Evolutionary conservation across 64 coral and sea anemone genomes (phyloP).

Genomic region (Anthopleura sola): DNA sequence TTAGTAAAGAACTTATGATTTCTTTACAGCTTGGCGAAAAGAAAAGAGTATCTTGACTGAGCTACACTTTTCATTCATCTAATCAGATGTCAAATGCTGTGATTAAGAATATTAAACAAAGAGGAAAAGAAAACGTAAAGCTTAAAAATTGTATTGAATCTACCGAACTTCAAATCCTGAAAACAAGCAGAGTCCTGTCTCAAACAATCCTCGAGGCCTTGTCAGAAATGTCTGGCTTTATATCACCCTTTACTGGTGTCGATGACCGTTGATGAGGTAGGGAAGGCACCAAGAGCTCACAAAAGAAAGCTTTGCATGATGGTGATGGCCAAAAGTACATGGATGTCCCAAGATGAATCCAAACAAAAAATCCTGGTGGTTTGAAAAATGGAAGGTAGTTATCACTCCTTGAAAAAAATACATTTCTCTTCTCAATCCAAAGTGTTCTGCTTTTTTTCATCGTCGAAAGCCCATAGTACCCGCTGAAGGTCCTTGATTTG

Average conservation of each 20-base stretch:
- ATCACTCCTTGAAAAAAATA: not conserved
- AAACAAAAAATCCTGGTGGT: slow-evolving; percentile 45
- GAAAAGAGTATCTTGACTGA: not conserved
- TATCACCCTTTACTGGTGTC: slow-evolving; percentile 49
- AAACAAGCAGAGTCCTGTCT: slow-evolving; percentile 21
- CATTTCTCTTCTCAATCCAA: not conserved
- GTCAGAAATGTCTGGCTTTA: slow-evolving; percentile 61
- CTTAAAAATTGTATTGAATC: slow-evolving; percentile 31
- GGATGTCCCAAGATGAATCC: slow-evolving; percentile 1
- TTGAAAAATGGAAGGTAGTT: slow-evolving; percentile 8
- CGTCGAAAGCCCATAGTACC: not conserved
- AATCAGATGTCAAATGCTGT: slow-evolving; percentile 49
- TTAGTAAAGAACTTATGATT: not conserved
- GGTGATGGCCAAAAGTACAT: slow-evolving; percentile 18
- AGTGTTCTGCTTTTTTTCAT: slow-evolving; percentile 25
- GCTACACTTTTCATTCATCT: slow-evolving; percentile 30
- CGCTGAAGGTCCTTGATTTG: not conserved
- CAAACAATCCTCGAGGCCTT: slow-evolving; percentile 29
- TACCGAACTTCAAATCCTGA: slow-evolving; percentile 41
- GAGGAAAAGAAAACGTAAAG: slow-evolving; percentile 39
- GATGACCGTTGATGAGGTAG: slow-evolving; percentile 39
- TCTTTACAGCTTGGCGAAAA: not conserved
- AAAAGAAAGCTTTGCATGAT: slow-evolving; percentile 43
- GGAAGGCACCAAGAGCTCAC: slow-evolving; percentile 48
- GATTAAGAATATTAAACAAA: slow-evolving; percentile 49